These are phyloP conservation scores for Karalla daura DNA, from an alignment of 2,797 vertebrate species.

Conservation along the genomic window DNA sequence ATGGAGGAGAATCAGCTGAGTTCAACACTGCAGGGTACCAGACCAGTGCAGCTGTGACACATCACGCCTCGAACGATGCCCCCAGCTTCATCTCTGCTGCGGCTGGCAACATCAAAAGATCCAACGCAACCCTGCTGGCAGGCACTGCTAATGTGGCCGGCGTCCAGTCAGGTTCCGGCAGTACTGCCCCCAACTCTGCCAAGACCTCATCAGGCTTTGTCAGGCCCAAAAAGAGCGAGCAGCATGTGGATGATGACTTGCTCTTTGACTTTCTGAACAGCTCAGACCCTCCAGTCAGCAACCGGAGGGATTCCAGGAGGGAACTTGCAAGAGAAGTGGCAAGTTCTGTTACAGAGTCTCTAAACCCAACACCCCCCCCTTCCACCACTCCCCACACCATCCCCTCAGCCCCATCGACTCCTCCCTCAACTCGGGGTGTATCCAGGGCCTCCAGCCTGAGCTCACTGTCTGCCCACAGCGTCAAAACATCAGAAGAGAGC, in stretches of 20 bases:
- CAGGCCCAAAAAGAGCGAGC: slow-evolving; percentile 90
- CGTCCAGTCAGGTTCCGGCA: slow-evolving; percentile 58
- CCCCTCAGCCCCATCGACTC: slow-evolving; percentile 76
- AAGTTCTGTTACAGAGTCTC: slow-evolving; percentile 48
- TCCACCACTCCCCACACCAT: slow-evolving; percentile 33
- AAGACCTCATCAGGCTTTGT: slow-evolving; percentile 90
- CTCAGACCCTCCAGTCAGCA: slow-evolving; percentile 88
- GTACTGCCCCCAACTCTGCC: slow-evolving; percentile 47
- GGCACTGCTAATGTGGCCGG: slow-evolving; percentile 82
- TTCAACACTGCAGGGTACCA: slow-evolving; percentile 60
- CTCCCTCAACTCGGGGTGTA: slow-evolving; percentile 78
- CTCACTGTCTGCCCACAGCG: slow-evolving; percentile 86
- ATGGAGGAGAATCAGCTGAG: slow-evolving; percentile 67
- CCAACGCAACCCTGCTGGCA: slow-evolving; percentile 86
- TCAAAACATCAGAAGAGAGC: slow-evolving; percentile 86
- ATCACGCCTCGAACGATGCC: slow-evolving; percentile 73
- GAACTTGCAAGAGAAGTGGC: slow-evolving; percentile 80
- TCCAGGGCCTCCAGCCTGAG: slow-evolving; percentile 87
- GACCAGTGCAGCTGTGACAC: slow-evolving; percentile 51
- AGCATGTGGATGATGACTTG: slow-evolving; percentile 93
- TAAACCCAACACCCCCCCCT: slow-evolving; percentile 52
- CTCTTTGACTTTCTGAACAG: slow-evolving; percentile 99
- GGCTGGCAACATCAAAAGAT: slow-evolving; percentile 90
- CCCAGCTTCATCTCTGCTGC: slow-evolving; percentile 86
- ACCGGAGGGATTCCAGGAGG: slow-evolving; percentile 85